These are phyloP conservation scores for Athalia cordata DNA, from an alignment of 2,888 invertebrate genomes.

Conservation along the genomic window DNA sequence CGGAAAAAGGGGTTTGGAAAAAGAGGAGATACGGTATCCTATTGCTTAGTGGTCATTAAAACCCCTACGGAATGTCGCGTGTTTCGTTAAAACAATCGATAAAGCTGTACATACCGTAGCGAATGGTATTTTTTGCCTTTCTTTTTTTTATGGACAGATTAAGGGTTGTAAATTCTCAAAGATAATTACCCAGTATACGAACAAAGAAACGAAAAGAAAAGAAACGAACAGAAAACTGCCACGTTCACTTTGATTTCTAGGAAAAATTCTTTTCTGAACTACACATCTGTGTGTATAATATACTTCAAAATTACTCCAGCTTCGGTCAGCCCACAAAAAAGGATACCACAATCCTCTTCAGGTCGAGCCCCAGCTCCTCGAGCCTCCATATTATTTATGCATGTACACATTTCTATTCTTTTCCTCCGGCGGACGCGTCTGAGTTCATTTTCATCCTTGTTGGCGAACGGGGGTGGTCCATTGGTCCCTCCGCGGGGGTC, in stretches of 20 bases:
- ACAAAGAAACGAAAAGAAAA: too few species aligned
- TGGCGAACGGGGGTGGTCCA: slow-evolving; percentile 53
- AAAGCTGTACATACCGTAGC: not conserved
- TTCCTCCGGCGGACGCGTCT: slow-evolving; percentile 43
- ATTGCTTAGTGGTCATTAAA: slow-evolving; percentile 17
- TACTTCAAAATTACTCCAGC: too few species aligned
- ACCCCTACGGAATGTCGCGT: slow-evolving; percentile 32
- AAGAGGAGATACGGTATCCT: slow-evolving; percentile 10
- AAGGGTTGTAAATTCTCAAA: not conserved
- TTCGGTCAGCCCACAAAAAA: too few species aligned
- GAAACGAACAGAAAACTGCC: too few species aligned
- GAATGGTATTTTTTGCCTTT: too few species aligned
- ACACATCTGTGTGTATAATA: too few species aligned
- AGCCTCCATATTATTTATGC: slow-evolving; percentile 32
- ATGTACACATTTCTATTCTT: slow-evolving; percentile 30
- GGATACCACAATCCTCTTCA: not conserved
- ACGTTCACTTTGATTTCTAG: too few species aligned
- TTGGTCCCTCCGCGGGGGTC: slow-evolving; percentile 58
- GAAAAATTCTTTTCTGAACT: too few species aligned
- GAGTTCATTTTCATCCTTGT: slow-evolving; percentile 63
- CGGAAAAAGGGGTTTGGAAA: not conserved
- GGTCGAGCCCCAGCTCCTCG: slow-evolving; percentile 6
- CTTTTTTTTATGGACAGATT: not conserved
- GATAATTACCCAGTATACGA: not conserved
- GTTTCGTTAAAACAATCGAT: slow-evolving; percentile 19